Evolutionary conservation across 2,888 invertebrate species (phyloP).

Genomic region (Morpho helenor): DNA sequence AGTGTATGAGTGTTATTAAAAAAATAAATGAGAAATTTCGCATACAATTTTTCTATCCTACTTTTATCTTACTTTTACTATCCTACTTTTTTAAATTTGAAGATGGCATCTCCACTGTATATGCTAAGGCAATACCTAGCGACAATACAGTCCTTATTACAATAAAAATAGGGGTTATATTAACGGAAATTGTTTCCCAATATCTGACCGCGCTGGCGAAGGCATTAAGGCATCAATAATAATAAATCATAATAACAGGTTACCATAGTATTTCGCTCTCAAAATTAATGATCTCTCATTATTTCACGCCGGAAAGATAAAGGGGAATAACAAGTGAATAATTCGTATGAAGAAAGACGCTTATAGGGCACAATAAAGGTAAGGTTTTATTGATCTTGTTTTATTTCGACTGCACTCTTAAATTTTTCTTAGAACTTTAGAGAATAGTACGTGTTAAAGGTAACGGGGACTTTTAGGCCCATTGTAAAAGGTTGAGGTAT

Average conservation of each 20-base stretch:
- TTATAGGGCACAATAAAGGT: conserved; percentile 20
- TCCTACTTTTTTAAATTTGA: not conserved
- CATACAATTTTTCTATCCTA: no score
- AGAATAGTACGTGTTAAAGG: no score
- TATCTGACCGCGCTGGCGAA: conserved; percentile 18
- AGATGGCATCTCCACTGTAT: not conserved
- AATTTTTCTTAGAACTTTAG: no score
- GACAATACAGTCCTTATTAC: conserved; percentile 10
- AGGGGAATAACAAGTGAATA: conserved; percentile 24
- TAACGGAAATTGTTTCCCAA: conserved; percentile 13
- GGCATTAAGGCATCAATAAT: conserved; percentile 27
- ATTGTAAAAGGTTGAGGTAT: not conserved
- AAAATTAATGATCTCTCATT: conserved; percentile 28
- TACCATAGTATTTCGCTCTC: conserved; percentile 26
- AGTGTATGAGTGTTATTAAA: no score
- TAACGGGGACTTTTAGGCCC: no score
- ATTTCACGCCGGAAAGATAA: conserved; percentile 29
- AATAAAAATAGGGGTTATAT: conserved; percentile 18
- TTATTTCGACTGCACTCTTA: not conserved
- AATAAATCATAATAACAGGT: conserved; percentile 30
- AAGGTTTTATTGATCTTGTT: conserved; percentile 6
- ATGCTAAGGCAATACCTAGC: conserved; percentile 5
- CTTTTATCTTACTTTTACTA: not conserved
- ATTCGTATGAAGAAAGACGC: conserved; percentile 22
- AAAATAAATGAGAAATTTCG: no score